Conservation (phyloP, 2,113 vertebrate species). For the Stegostoma tigrinum region DNA sequence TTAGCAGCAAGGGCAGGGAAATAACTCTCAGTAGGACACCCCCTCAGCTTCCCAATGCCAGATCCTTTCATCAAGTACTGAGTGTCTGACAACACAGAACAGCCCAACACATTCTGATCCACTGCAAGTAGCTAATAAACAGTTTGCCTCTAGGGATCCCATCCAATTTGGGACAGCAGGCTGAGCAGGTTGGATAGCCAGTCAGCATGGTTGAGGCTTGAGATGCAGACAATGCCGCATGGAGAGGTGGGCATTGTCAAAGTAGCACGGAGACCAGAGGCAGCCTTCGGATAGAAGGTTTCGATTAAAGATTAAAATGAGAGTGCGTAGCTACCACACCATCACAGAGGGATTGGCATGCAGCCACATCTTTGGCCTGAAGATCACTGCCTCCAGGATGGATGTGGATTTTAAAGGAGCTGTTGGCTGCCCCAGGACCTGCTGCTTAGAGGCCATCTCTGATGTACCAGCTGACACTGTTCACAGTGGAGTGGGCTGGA, state of each 20-base stretch:
- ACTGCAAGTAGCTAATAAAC: neutral
- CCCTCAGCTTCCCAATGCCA: neutral
- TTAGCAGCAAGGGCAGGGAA: neutral
- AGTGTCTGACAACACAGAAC: neutral
- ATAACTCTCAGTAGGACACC: no score
- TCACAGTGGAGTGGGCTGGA: neutral
- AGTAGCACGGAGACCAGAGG: neutral
- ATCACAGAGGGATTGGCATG: neutral
- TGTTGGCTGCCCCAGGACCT: neutral
- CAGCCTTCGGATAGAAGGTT: neutral
- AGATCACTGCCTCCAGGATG: neutral
- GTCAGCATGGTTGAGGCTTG: neutral
- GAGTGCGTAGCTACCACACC: neutral
- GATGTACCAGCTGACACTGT: neutral
- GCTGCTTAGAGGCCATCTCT: no score
- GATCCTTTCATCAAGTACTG: no score
- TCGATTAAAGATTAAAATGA: neutral
- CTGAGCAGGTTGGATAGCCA: neutral
- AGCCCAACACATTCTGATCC: neutral
- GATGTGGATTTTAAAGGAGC: neutral
- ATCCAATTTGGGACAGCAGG: neutral
- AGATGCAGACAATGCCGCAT: no score
- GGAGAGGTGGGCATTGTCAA: neutral
- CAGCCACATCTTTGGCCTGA: neutral
- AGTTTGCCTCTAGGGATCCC: neutral